Conservation (phyloP, 1,140 invertebrate genomes). For the Grapholita molesta region DNA sequence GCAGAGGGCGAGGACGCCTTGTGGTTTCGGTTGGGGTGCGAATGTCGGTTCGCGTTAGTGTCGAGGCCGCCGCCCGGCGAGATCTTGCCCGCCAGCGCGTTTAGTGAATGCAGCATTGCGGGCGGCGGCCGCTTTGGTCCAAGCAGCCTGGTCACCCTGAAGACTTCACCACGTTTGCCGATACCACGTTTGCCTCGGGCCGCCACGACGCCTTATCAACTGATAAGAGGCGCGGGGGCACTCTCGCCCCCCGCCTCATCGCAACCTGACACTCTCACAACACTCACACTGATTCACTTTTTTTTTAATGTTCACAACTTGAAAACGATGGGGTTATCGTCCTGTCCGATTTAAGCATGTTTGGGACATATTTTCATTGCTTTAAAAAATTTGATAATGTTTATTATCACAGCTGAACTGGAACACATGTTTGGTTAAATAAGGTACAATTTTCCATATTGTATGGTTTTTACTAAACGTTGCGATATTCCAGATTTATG, state of each 20-base stretch:
- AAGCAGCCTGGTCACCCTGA: constrained; percentile 70
- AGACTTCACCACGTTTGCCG: constrained; percentile 49
- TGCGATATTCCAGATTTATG: constrained; percentile 13
- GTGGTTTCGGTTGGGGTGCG: constrained; percentile 79
- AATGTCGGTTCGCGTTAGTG: constrained; percentile 79
- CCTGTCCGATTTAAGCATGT: constrained; percentile 53
- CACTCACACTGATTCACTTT: constrained; percentile 37
- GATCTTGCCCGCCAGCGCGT: constrained; percentile 88
- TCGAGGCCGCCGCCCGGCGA: constrained; percentile 83
- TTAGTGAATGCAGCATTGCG: constrained; percentile 87
- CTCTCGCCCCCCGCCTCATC: constrained; percentile 66
- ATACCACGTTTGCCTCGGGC: constrained; percentile 39
- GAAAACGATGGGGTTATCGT: constrained; percentile 53
- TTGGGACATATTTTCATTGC: constrained; percentile 7
- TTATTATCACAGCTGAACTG: neutral
- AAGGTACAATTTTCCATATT: neutral
- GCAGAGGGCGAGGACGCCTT: constrained; percentile 55
- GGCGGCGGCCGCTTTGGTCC: constrained; percentile 68
- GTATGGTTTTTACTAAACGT: neutral
- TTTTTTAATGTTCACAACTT: constrained; percentile 38
- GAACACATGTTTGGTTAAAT: neutral
- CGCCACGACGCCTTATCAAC: constrained; percentile 64
- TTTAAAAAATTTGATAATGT: neutral
- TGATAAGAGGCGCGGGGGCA: constrained; percentile 71
- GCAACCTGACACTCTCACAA: constrained; percentile 60